These are phyloP conservation scores for Melanotaenia trifasciata DNA, from an alignment of 2,797 vertebrate species.

Conservation along the genomic window DNA sequence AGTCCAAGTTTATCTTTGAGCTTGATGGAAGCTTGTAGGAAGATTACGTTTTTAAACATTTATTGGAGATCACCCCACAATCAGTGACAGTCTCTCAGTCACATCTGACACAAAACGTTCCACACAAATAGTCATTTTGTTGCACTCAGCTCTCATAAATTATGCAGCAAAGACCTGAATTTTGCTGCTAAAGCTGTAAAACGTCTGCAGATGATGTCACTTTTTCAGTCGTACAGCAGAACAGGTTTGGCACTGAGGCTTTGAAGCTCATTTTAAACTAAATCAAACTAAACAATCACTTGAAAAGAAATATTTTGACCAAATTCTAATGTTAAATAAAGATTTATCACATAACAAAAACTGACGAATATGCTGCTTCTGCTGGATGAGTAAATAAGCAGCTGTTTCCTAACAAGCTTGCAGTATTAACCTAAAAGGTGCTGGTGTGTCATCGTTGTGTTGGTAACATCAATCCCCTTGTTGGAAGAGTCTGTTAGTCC, in stretches of 20 bases:
- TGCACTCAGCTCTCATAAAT: not conserved
- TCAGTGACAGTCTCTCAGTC: not conserved
- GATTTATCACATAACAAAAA: not conserved
- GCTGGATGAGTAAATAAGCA: too few relatives aligned
- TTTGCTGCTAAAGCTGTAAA: too few relatives aligned
- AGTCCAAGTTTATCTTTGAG: conserved; percentile 35
- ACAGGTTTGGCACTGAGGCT: not conserved
- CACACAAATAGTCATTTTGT: not conserved
- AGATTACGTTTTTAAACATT: conserved; percentile 47
- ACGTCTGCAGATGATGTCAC: too few relatives aligned
- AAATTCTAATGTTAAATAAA: not conserved
- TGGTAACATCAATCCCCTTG: too few relatives aligned
- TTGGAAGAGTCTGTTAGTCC: not conserved
- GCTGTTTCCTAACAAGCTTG: not conserved
- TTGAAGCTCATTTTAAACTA: not conserved
- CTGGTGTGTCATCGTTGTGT: too few relatives aligned
- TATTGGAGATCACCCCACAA: not conserved
- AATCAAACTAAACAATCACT: not conserved
- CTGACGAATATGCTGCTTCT: too few relatives aligned
- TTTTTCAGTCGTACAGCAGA: not conserved
- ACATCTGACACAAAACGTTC: not conserved
- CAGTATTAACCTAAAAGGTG: too few relatives aligned
- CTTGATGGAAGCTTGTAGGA: conserved; percentile 23
- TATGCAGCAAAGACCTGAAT: too few relatives aligned
- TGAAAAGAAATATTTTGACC: not conserved